Conservation (phyloP, 2,113 vertebrate genomes). For the Rhegmatorhina hoffmannsi region DNA sequence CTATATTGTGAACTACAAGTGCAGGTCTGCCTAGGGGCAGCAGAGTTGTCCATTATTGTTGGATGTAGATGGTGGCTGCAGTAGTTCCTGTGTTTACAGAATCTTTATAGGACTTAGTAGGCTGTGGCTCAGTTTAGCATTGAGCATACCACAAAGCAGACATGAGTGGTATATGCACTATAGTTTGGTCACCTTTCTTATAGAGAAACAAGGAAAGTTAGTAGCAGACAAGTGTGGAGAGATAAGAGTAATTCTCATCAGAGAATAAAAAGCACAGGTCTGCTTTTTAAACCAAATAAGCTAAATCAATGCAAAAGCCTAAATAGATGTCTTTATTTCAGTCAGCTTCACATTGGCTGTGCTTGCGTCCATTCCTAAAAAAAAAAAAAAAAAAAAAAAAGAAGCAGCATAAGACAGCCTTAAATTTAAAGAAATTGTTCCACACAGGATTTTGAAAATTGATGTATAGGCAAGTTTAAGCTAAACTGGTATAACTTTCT, state of each 20-base stretch:
- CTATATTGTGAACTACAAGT: neutral
- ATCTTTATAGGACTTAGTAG: neutral
- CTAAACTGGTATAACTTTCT: neutral
- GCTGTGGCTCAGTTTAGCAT: neutral
- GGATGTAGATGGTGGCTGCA: neutral
- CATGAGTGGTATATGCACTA: neutral
- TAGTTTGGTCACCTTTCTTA: neutral
- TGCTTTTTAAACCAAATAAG: neutral
- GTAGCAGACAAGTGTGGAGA: neutral
- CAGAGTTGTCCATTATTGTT: neutral
- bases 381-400: neutral
- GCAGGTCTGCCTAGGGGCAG: neutral
- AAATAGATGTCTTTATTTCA: neutral
- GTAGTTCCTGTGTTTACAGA: neutral
- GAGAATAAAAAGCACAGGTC: neutral
- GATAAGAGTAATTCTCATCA: neutral
- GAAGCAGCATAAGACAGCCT: neutral
- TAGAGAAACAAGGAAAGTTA: neutral
- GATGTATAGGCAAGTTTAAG: neutral
- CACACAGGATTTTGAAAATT: neutral
- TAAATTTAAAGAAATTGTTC: neutral
- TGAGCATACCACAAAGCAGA: neutral
- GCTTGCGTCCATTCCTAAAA: neutral
- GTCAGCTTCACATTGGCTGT: neutral
- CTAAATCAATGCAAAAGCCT: neutral